Evolutionary conservation across 2,113 vertebrate genomes (phyloP).

Genomic region (Leptodactylus fuscus): DNA sequence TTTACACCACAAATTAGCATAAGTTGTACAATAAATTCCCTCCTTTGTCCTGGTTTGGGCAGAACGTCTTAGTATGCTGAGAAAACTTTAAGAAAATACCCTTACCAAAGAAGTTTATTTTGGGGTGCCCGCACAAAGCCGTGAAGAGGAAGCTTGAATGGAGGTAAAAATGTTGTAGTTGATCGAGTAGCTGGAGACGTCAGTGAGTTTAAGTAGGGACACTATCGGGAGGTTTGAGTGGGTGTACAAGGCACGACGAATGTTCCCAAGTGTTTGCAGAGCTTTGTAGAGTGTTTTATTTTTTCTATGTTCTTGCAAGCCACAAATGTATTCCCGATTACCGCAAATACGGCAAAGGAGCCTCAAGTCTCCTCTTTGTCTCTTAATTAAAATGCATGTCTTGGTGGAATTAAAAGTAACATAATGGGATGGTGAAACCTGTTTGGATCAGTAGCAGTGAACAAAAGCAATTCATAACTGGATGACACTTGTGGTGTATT

Average conservation of each 20-base stretch:
- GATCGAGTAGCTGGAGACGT: constrained; percentile 28
- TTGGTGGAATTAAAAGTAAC: neutral
- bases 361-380: constrained; percentile 27
- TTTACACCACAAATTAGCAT: too few species aligned
- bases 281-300: neutral
- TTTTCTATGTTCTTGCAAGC: neutral
- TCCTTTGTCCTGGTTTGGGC: too few species aligned
- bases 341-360: neutral
- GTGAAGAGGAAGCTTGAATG: neutral
- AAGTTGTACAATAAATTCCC: too few species aligned
- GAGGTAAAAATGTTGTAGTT: neutral
- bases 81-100: neutral
- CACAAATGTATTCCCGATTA: constrained; percentile 10
- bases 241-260: constrained; percentile 33
- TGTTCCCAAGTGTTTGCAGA: constrained; percentile 36
- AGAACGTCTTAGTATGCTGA: too few species aligned
- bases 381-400: constrained; percentile 25
- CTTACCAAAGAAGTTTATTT: neutral
- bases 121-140: neutral
- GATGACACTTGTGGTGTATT: neutral
- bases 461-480: neutral
- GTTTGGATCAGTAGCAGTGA: neutral
- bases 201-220: constrained; percentile 28
- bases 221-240: constrained; percentile 16
- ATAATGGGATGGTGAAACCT: neutral